Evolutionary conservation across 1,140 invertebrate species (phyloP).

Genomic region (Goniozus legneri): DNA sequence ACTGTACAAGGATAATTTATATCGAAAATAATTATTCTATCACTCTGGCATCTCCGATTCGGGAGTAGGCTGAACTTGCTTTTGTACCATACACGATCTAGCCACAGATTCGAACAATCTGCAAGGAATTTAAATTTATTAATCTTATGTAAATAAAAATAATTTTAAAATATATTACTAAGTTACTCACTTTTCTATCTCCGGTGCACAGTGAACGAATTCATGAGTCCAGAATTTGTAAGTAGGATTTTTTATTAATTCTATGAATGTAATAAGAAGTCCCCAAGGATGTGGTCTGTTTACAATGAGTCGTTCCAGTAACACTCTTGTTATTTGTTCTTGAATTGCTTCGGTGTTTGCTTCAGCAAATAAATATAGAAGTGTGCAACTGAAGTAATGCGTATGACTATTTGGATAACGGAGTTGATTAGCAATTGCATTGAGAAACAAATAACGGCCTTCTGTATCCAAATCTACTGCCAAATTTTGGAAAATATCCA

Average conservation of each 20-base stretch:
- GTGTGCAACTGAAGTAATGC: conserved; percentile 97
- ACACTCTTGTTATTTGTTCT: conserved; percentile 85
- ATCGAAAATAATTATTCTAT: conserved; percentile 47
- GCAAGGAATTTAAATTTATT: conserved; percentile 41
- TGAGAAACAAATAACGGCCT: conserved; percentile 94
- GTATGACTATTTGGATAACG: conserved; percentile 99
- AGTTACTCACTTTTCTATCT: conserved; percentile 93
- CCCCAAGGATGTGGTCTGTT: conserved; percentile 99
- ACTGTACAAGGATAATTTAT: conserved; percentile 48
- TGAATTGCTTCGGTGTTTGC: conserved; percentile 96
- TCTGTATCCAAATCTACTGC: conserved; percentile 97
- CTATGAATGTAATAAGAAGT: conserved; percentile 96
- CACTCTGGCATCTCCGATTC: conserved; percentile 61
- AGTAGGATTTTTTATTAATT: conserved; percentile 97
- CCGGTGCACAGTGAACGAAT: conserved; percentile 97
- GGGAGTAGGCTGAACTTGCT: conserved; percentile 59
- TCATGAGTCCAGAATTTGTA: conserved; percentile 99
- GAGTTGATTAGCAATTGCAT: conserved; percentile 97
- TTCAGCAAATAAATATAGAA: conserved; percentile 97
- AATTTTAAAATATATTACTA: conserved; percentile 18
- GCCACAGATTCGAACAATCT: conserved; percentile 92
- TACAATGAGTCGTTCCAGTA: conserved; percentile 94
- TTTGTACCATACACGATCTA: conserved; percentile 87
- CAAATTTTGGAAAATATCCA: conserved; percentile 99
- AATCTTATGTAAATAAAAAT: conserved; percentile 57